Conservation (phyloP, 1,140 invertebrate species). For the Conus ventricosus region DNA sequence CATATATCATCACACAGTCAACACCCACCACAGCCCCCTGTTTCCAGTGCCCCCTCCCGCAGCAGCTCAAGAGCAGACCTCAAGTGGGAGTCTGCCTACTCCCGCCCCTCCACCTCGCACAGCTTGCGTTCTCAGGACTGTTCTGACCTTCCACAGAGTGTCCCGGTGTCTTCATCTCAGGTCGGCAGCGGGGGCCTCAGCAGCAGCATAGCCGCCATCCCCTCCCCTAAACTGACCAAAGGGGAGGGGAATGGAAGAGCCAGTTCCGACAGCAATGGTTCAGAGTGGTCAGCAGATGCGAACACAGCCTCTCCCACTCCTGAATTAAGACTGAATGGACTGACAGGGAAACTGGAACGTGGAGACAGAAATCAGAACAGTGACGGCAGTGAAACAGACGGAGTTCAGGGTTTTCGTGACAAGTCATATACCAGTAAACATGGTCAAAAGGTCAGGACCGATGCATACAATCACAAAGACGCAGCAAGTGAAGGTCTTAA, state of each 20-base stretch:
- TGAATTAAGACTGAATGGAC: not conserved
- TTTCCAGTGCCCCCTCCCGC: not conserved
- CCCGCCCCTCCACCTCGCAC: not conserved
- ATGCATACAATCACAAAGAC: not conserved
- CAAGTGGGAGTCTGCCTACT: conserved; percentile 24
- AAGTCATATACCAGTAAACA: not conserved
- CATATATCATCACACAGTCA: not conserved
- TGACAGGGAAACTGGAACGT: not conserved
- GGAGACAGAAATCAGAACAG: not conserved
- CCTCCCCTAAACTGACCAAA: not conserved
- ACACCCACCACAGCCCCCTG: not conserved
- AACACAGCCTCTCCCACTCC: not conserved
- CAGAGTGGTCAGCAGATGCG: not conserved
- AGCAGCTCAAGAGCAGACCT: not conserved
- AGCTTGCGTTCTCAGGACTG: not conserved
- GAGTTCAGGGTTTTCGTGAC: too few species aligned
- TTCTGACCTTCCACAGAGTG: not conserved
- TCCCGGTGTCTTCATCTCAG: not conserved
- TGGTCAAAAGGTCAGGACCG: not conserved
- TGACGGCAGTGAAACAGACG: too few species aligned
- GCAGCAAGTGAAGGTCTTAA: not conserved
- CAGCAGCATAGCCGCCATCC: not conserved
- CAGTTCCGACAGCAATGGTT: not conserved
- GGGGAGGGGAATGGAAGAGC: not conserved
- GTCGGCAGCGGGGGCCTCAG: not conserved